These are phyloP conservation scores for Mobula hypostoma DNA, from an alignment of 2,113 vertebrate genomes.

Conservation along the genomic window DNA sequence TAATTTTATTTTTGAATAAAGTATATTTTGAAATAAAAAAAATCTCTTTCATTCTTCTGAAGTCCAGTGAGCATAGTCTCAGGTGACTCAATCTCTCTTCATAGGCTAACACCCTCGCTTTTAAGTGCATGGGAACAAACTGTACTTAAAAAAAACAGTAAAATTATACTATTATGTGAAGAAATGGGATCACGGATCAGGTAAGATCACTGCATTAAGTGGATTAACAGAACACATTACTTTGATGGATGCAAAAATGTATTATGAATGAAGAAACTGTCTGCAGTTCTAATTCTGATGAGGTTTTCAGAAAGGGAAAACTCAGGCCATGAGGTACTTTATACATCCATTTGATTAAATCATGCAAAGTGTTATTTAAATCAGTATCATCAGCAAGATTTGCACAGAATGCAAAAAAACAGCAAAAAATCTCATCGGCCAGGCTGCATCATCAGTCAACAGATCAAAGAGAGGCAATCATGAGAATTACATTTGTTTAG, in stretches of 20 bases:
- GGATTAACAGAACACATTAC: not conserved
- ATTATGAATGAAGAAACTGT: not conserved
- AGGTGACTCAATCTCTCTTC: no score
- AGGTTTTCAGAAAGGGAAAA: not conserved
- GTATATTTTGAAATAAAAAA: no score
- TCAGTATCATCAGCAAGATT: not conserved
- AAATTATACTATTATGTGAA: not conserved
- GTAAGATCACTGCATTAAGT: not conserved
- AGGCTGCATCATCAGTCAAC: not conserved
- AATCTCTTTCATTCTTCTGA: no score
- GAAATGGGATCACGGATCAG: not conserved
- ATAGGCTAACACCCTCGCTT: no score
- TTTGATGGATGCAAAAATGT: not conserved
- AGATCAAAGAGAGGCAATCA: not conserved
- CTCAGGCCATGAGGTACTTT: not conserved
- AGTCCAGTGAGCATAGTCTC: no score
- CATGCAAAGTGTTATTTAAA: not conserved
- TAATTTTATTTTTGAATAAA: no score
- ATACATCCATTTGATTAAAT: not conserved
- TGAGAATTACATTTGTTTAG: not conserved
- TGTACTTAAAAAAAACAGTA: no score
- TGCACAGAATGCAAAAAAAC: not conserved
- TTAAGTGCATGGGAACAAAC: no score
- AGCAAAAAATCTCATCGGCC: not conserved
- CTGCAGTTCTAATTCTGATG: not conserved